These are phyloP conservation scores for Poeciliopsis retropinna DNA, from an alignment of 2,113 vertebrate species.

Conservation along the genomic window DNA sequence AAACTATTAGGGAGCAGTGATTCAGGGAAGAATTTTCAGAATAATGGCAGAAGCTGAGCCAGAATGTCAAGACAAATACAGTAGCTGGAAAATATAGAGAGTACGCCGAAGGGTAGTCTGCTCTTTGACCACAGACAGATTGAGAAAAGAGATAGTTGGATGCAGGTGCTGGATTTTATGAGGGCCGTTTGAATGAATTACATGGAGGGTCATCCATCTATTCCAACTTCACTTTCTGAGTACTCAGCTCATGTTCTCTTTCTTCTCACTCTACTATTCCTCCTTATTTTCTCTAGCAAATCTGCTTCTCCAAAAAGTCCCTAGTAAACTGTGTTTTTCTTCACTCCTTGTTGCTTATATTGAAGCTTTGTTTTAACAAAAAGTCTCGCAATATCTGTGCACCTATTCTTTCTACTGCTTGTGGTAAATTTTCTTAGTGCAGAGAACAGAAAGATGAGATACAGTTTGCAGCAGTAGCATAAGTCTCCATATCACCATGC, in stretches of 20 bases:
- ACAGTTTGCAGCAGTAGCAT: not conserved
- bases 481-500: conserved; percentile 21
- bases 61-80: conserved; percentile 11
- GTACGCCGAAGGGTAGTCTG: not conserved
- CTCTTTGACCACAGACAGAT: not conserved
- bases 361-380: not conserved
- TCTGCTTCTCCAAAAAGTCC: not conserved
- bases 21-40: not conserved
- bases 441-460: too few relatives aligned
- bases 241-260: not conserved
- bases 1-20: conserved; percentile 1
- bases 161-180: not conserved
- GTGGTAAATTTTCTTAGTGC: not conserved
- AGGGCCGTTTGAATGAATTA: not conserved
- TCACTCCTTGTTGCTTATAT: not conserved
- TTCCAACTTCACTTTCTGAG: not conserved
- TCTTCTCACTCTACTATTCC: not conserved
- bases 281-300: not conserved
- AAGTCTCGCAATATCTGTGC: not conserved
- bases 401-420: not conserved
- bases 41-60: conserved; percentile 1
- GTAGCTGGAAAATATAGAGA: conserved; percentile 9
- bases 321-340: not conserved
- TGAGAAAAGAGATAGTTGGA: not conserved
- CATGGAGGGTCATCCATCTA: not conserved